phyloP scores from a whole-genome alignment of 2,113 vertebrate species.

The sheep (Ovis aries) region DNA sequence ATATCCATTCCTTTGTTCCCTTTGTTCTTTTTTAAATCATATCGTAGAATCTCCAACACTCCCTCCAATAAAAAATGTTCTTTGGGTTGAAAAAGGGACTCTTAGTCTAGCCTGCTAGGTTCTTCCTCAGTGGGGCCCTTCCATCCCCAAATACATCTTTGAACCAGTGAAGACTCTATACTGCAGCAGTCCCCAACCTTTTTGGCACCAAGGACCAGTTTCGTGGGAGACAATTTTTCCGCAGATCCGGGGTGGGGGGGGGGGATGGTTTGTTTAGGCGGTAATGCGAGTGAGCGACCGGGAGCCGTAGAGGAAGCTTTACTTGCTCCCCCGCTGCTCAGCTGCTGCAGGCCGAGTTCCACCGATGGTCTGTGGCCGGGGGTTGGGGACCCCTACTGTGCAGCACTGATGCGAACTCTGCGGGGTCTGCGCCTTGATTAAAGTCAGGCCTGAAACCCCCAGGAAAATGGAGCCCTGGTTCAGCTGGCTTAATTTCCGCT shows the following conservation, averaged over 20 bases:
- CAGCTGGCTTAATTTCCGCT: background rate
- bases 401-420: background rate
- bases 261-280: background rate
- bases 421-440: background rate
- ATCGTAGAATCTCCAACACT: background rate
- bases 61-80: background rate
- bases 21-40: background rate
- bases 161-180: background rate
- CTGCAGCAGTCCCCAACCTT: background rate
- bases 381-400: background rate
- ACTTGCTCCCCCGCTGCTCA: background rate
- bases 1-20: background rate
- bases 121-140: background rate
- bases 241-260: accelerated
- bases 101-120: background rate
- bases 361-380: background rate
- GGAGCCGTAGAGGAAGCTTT: background rate
- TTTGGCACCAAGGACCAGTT: background rate
- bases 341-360: background rate
- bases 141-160: background rate
- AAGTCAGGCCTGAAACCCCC: background rate
- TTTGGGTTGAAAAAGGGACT: background rate
- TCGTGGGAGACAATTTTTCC: background rate
- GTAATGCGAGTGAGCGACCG: accelerated
- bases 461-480: background rate